A percentile compares a stretch with the other conserved stretches of the same genome.
Evolutionary conservation across 2,797 vertebrate genomes (phyloP).

Genomic region (Tolypeutes matacus): DNA sequence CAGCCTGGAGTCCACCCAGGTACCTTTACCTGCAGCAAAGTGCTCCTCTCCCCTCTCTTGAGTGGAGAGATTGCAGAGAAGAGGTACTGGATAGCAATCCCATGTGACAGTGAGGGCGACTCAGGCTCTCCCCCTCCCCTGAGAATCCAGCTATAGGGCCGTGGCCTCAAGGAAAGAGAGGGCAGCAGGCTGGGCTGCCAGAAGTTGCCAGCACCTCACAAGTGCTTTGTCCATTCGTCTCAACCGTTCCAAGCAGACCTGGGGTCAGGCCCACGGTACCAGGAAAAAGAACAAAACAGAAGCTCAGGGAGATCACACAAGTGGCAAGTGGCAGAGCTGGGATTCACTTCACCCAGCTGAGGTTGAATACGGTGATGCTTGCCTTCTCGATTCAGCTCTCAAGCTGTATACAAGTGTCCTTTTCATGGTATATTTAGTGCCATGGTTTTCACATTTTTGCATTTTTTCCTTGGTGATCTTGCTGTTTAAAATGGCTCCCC

Average conservation of each 20-base stretch:
- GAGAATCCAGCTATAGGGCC: neutral
- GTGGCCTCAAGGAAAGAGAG: too few species aligned
- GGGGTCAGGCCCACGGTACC: fast-evolving
- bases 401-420: too few species aligned
- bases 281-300: fast-evolving
- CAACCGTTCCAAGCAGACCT: neutral
- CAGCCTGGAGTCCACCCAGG: neutral
- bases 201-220: fast-evolving
- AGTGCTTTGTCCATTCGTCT: neutral
- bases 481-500: too few species aligned
- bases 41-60: fast-evolving
- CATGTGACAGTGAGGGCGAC: fast-evolving
- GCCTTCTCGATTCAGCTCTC: too few species aligned
- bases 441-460: too few species aligned
- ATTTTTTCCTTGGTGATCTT: too few species aligned
- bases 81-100: neutral
- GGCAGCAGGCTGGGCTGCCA: neutral
- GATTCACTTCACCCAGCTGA: fast-evolving
- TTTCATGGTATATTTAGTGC: too few species aligned
- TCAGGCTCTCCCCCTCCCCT: fast-evolving
- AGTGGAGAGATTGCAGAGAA: fast-evolving
- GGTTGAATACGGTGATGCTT: too few species aligned
- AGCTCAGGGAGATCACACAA: neutral
- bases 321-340: neutral
- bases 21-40: neutral